phyloP scores from a whole-genome alignment of 2,113 vertebrate genomes.

The Mungos mungo region DNA sequence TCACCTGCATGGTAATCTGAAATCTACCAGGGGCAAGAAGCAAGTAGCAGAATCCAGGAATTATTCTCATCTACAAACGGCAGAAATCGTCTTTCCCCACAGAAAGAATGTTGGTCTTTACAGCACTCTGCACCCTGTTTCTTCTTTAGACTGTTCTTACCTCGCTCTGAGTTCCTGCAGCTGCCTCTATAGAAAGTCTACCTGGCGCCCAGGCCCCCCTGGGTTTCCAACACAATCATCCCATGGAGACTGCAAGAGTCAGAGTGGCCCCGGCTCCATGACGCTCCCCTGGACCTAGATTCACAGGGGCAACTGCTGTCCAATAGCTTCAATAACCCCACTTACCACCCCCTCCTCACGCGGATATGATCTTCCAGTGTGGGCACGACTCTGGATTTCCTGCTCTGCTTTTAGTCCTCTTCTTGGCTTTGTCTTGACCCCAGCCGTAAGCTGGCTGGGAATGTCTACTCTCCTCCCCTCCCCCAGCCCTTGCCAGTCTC shows the following conservation, averaged over 20 bases:
- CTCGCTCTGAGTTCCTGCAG: neutral
- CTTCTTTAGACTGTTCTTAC: too few relatives aligned
- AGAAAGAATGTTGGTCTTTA: neutral
- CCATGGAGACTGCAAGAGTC: neutral
- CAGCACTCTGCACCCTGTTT: neutral
- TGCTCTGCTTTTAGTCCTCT: neutral
- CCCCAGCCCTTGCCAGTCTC: neutral
- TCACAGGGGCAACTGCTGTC: neutral
- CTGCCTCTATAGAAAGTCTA: neutral
- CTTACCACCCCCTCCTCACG: rapidly evolving
- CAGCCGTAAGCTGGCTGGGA: neutral
- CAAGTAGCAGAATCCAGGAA: neutral
- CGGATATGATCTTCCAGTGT: neutral
- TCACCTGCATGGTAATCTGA: neutral
- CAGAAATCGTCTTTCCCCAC: neutral
- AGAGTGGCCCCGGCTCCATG: rapidly evolving
- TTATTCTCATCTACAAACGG: neutral
- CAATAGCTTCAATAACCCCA: neutral
- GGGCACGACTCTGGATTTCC: neutral
- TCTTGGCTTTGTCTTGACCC: neutral
- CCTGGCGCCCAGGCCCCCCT: neutral
- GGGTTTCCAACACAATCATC: neutral
- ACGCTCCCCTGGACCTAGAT: neutral
- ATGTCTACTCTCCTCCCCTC: neutral
- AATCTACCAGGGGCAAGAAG: neutral